phyloP scores from a whole-genome alignment of 2,888 invertebrate genomes.

The Pantelozetes paolii region DNA sequence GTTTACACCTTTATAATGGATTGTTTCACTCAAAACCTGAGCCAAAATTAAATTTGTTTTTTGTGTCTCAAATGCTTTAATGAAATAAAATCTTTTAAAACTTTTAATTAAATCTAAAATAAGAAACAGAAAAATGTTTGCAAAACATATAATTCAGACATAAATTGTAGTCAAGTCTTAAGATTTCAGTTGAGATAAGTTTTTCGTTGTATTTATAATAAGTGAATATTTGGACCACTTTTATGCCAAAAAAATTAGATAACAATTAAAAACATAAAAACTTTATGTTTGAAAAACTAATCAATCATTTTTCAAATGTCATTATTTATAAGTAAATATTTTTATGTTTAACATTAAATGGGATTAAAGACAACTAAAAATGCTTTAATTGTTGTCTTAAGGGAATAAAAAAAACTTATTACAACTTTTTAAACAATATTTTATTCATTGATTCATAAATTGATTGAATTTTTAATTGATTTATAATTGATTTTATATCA shows the following conservation, averaged over 20 bases:
- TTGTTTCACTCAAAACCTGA: constrained; percentile 11
- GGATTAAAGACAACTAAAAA: no score
- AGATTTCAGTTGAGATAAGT: background rate
- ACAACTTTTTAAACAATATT: no score
- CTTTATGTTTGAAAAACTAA: no score
- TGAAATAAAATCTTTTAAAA: constrained; percentile 5
- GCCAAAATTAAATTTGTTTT: constrained; percentile 20
- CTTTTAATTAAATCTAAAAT: background rate
- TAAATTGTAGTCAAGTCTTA: background rate
- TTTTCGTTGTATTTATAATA: no score
- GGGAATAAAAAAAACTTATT: no score
- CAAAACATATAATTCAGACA: background rate
- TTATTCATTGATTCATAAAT: no score
- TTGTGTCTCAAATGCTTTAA: constrained; percentile 1
- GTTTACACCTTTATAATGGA: constrained; percentile 5
- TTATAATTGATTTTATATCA: no score
- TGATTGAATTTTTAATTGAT: no score
- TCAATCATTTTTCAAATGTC: background rate
- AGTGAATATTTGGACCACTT: background rate
- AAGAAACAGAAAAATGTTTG: background rate
- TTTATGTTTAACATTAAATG: no score
- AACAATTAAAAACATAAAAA: no score
- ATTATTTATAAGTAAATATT: no score
- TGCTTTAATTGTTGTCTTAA: no score
- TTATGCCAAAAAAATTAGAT: background rate